phyloP scores from a whole-genome alignment of 2,888 invertebrate species.

The Catonia carolina region DNA sequence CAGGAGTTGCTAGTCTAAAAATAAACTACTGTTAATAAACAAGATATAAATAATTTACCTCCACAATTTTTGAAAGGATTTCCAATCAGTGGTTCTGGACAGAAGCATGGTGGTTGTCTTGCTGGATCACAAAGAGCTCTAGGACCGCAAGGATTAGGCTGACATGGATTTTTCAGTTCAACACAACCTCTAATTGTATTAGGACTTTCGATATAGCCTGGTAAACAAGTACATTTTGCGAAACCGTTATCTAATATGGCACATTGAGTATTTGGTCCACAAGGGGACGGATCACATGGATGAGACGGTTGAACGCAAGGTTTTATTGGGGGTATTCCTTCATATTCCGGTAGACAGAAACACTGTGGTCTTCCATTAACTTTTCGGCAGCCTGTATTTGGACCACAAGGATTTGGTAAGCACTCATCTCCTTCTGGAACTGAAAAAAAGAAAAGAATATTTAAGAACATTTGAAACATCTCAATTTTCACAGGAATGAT shows the following conservation, averaged over 20 bases:
- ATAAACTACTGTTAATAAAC: too few relatives aligned
- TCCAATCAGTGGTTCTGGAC: slow-evolving; percentile 72
- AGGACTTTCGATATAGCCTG: slow-evolving; percentile 76
- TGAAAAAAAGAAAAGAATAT: slow-evolving; percentile 43
- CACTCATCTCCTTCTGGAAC: slow-evolving; percentile 86
- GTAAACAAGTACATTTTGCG: slow-evolving; percentile 79
- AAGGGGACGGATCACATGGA: slow-evolving; percentile 78
- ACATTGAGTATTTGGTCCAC: slow-evolving; percentile 84
- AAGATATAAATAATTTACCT: slow-evolving; percentile 43
- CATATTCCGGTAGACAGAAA: slow-evolving; percentile 81
- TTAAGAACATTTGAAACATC: not conserved
- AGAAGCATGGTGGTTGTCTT: slow-evolving; percentile 73
- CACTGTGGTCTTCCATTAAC: slow-evolving; percentile 70
- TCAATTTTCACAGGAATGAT: too few relatives aligned
- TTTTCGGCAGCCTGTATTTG: slow-evolving; percentile 72
- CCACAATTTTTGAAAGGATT: slow-evolving; percentile 75
- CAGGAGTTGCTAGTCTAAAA: too few relatives aligned
- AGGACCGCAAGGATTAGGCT: slow-evolving; percentile 72
- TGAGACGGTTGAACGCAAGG: slow-evolving; percentile 65
- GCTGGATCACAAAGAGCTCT: slow-evolving; percentile 75
- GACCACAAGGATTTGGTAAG: slow-evolving; percentile 74
- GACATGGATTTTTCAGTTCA: slow-evolving; percentile 70
- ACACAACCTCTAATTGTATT: slow-evolving; percentile 82
- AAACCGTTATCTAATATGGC: slow-evolving; percentile 68
- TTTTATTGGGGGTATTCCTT: slow-evolving; percentile 71